These are phyloP conservation scores for Labeo rohita DNA, from an alignment of 2,113 vertebrate genomes.

Conservation along the genomic window DNA sequence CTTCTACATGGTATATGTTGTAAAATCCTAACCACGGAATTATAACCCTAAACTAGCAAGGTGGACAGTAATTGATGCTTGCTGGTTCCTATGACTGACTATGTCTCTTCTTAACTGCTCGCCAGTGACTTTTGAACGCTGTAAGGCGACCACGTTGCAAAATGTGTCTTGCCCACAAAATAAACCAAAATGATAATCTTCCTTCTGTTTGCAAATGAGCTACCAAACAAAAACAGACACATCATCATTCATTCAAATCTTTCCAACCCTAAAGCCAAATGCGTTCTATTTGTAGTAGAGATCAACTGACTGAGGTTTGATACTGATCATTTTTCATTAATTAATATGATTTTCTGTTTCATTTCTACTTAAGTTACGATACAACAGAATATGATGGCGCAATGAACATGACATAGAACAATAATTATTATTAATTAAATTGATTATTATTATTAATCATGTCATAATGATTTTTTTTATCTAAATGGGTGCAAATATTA, in stretches of 20 bases:
- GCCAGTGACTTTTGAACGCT: background rate
- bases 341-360: background rate
- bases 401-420: no score
- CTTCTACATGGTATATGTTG: background rate
- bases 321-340: background rate
- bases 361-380: background rate
- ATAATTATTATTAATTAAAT: background rate
- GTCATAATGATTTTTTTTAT: background rate
- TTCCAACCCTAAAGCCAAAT: slow-evolving; percentile 5
- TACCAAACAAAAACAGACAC: background rate
- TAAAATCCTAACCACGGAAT: slow-evolving; percentile 3
- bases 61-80: slow-evolving; percentile 24
- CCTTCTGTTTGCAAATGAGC: slow-evolving; percentile 11
- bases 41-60: slow-evolving; percentile 20
- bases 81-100: background rate
- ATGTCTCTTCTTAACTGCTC: background rate
- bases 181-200: background rate
- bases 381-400: background rate
- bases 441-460: no score
- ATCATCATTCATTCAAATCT: slow-evolving; percentile 7
- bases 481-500: background rate
- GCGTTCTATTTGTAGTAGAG: background rate
- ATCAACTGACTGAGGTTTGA: background rate
- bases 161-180: background rate
- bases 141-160: background rate